These are phyloP conservation scores for Suillia variegata DNA, from an alignment of 2,888 invertebrate genomes.

Conservation along the genomic window DNA sequence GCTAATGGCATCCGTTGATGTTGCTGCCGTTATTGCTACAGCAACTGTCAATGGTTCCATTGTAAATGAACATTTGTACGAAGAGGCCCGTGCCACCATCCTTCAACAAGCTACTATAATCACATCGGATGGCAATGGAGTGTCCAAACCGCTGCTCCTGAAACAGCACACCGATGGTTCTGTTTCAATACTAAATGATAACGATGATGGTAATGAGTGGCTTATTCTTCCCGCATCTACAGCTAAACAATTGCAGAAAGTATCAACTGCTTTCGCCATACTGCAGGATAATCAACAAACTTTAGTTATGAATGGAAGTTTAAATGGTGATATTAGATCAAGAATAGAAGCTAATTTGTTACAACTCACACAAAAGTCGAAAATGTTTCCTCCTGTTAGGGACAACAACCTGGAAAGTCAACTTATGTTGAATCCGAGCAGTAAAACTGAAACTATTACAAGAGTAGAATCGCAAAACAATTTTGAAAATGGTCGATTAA, in stretches of 20 bases:
- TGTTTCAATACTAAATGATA: slow-evolving; percentile 22
- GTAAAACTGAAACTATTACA: no score
- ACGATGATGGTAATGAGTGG: slow-evolving; percentile 12
- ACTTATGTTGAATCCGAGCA: no score
- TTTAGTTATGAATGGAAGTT: not conserved
- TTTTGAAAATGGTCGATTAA: no score
- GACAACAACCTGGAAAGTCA: no score
- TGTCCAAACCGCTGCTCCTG: slow-evolving; percentile 8
- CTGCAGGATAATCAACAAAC: slow-evolving; percentile 11
- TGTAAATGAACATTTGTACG: slow-evolving; percentile 10
- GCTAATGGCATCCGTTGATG: not conserved
- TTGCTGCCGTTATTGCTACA: not conserved
- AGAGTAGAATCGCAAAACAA: no score
- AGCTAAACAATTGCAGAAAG: slow-evolving; percentile 6
- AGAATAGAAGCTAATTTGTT: not conserved
- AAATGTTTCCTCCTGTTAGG: no score
- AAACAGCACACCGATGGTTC: slow-evolving; percentile 23
- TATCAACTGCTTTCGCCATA: slow-evolving; percentile 8
- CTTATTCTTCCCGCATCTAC: slow-evolving; percentile 4
- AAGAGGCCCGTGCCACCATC: slow-evolving; percentile 13
- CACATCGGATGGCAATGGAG: slow-evolving; percentile 11
- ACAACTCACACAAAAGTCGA: not conserved
- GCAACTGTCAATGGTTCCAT: not conserved
- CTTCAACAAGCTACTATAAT: slow-evolving; percentile 9
- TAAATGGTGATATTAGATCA: not conserved